Conservation (phyloP, 2,113 vertebrate species). For the Toxotes chatareus region DNA sequence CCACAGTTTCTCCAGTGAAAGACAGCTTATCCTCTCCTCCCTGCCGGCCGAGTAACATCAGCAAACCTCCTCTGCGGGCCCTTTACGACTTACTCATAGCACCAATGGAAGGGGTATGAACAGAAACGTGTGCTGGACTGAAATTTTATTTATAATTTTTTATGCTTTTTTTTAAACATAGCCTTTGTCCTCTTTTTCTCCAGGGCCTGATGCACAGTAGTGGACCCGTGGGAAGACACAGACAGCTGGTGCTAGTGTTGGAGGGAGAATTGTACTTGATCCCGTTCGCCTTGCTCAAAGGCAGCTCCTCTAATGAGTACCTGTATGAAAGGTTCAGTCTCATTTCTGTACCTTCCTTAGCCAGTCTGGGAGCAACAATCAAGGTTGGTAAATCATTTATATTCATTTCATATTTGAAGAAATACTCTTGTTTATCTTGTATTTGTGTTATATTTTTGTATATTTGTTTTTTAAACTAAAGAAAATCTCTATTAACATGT, state of each 20-base stretch:
- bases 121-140: neutral
- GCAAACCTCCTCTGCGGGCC: constrained; percentile 89
- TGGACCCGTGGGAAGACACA: constrained; percentile 91
- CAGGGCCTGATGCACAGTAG: constrained; percentile 96
- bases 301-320: constrained; percentile 96
- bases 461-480: neutral
- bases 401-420: neutral
- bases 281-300: constrained; percentile 96
- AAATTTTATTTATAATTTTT: neutral
- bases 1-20: constrained; percentile 86
- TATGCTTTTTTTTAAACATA: neutral
- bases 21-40: constrained; percentile 87
- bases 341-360: constrained; percentile 91
- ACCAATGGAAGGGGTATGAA: constrained; percentile 94
- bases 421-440: too few species aligned
- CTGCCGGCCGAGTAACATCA: constrained; percentile 75
- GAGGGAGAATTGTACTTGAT: constrained; percentile 96
- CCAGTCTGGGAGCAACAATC: constrained; percentile 84
- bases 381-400: constrained; percentile 79
- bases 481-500: neutral
- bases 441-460: neutral
- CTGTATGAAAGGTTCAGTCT: constrained; percentile 95
- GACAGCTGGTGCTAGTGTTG: constrained; percentile 92
- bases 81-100: constrained; percentile 95
- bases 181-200: neutral